phyloP scores from a whole-genome alignment of 2,113 vertebrate genomes.

The Gallinago media region DNA sequence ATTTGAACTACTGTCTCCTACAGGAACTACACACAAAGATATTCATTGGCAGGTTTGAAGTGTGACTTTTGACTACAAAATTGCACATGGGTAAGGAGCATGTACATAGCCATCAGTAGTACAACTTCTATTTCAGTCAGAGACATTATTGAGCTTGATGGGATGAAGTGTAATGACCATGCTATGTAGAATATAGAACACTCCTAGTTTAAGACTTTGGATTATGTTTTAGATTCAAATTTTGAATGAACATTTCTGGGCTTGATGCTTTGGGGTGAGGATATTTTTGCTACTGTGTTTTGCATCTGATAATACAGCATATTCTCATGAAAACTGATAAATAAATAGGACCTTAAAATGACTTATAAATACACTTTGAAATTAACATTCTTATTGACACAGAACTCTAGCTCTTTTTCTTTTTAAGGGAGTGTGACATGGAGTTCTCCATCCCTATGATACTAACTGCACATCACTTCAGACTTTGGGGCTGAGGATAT shows the following conservation, averaged over 20 bases:
- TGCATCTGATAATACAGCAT: neutral
- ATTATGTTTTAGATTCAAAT: neutral
- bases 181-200: neutral
- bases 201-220: neutral
- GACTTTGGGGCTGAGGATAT: neutral
- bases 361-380: neutral
- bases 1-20: neutral
- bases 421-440: neutral
- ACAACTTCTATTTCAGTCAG: neutral
- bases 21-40: neutral
- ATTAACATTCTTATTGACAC: neutral
- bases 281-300: neutral
- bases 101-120: neutral
- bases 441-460: neutral
- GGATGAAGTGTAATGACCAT: neutral
- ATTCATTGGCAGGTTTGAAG: neutral
- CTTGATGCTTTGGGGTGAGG: neutral
- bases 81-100: neutral
- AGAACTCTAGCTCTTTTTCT: neutral
- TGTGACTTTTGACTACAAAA: neutral
- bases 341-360: neutral
- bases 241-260: neutral
- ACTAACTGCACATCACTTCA: neutral
- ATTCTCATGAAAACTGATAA: neutral
- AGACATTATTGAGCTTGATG: fast-evolving